phyloP scores from a whole-genome alignment of 2,888 invertebrate species.

The Drosophila greeni region DNA sequence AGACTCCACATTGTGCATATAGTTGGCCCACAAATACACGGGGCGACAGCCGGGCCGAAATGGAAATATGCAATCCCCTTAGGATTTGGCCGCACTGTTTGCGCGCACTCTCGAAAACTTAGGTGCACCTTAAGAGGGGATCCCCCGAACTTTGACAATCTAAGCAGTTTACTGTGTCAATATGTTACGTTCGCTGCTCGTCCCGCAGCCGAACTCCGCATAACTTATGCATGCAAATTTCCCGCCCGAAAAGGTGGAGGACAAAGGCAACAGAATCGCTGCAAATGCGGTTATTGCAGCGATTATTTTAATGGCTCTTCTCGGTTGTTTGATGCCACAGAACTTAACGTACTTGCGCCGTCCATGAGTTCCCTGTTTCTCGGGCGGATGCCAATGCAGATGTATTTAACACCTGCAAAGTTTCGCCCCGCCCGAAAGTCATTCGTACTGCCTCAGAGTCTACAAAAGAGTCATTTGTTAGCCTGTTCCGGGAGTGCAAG shows the following conservation, averaged over 20 bases:
- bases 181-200: conserved; percentile 60
- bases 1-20: conserved; percentile 26
- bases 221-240: conserved; percentile 73
- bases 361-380: conserved; percentile 24
- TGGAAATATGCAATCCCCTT: conserved; percentile 48
- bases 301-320: conserved; percentile 70
- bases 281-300: conserved; percentile 67
- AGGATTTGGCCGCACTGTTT: conserved; percentile 50
- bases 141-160: conserved; percentile 71
- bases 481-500: conserved; percentile 36
- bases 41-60: conserved; percentile 39
- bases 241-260: conserved; percentile 52
- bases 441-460: conserved; percentile 16
- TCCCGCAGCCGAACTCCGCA: conserved; percentile 50
- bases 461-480: conserved; percentile 38
- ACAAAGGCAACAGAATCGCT: conserved; percentile 54
- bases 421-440: conserved; percentile 22
- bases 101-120: conserved; percentile 56
- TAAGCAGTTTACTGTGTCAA: conserved; percentile 72
- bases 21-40: conserved; percentile 26
- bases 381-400: conserved; percentile 34
- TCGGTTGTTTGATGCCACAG: conserved; percentile 53
- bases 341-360: conserved; percentile 52
- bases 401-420: conserved; percentile 45
- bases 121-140: conserved; percentile 51